Base-by-base conservation (phyloP, 2,113 vertebrate genomes). In the Scortum barcoo region DNA sequence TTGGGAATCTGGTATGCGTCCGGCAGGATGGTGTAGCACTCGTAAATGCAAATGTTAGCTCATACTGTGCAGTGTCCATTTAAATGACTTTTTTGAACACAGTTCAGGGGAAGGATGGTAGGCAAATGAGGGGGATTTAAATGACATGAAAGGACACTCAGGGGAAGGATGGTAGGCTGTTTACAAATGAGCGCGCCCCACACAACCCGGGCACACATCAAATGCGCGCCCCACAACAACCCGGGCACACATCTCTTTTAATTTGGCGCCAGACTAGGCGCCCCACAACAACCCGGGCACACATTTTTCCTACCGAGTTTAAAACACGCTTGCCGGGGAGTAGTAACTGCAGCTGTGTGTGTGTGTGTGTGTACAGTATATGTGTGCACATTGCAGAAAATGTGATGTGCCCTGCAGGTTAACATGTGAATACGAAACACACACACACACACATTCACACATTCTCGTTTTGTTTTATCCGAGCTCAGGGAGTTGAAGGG, bases 101-200 rank as follows among this genome's bases (percentile, higher is more conserved):
- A 66, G 79, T 56, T 51, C 36, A 48, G 51, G 62, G 72, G 28
- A 61, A 51, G 42, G 51, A 67, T 46, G 79, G 72, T 22, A 50
- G 66, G 75, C 76, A 81, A 85, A 33, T 16, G 33, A 71, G 51
- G 36, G 22, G 72, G 68, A 62, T 44, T 80, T 78, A 68, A 76
- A 75, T 26, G 61, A 54, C 69, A 57, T 79, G 48, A 73, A 78
- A 76, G 78, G 76, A 48, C 19, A 50, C 7, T 51, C 36, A 48
- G 51, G 62, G 72, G 28, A 61, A 51, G 42, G 51, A 67, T 46
- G 79, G 72, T 22, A 50, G 66, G 26, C 61, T 85, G 62, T 68
- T 83, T 66, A 60, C 48, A 78, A 75, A 90, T 66, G 77, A 86
- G 62, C 17, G 24, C 48, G n/a, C 40, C 58, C 74, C 63, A 26